Conservation (phyloP, 1,140 invertebrate genomes). For the Notospermus geniculatus region DNA sequence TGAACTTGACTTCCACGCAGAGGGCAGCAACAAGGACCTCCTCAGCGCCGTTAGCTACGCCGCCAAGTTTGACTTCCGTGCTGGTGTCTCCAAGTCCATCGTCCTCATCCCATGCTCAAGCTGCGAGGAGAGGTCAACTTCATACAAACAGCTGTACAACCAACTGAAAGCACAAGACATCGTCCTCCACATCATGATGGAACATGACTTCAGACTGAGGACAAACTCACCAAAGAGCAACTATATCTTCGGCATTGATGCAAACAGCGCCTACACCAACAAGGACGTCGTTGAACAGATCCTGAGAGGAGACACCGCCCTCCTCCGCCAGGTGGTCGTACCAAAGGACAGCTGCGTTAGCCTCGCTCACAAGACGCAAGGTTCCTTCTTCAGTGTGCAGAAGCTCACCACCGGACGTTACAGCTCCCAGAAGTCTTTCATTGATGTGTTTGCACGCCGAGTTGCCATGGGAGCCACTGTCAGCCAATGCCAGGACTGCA, state of each 20-base stretch:
- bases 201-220: constrained; percentile 29
- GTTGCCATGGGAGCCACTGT: constrained; percentile 66
- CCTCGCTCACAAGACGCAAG: constrained; percentile 78
- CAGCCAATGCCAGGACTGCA: constrained; percentile 68
- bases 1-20: constrained; percentile 32
- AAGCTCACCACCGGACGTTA: constrained; percentile 25
- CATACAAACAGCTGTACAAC: constrained; percentile 75
- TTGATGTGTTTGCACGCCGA: constrained; percentile 68
- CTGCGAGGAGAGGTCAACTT: constrained; percentile 67
- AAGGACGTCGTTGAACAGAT: constrained; percentile 65
- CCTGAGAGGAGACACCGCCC: constrained; percentile 65
- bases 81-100: constrained; percentile 80
- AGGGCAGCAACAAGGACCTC: constrained; percentile 28
- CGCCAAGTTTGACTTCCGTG: constrained; percentile 74
- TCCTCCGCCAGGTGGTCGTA: constrained; percentile 70
- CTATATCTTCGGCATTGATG: constrained; percentile 64
- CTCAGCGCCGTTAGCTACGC: constrained; percentile 75
- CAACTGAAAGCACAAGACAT: constrained; percentile 73
- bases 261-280: constrained; percentile 70
- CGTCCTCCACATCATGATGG: constrained; percentile 78
- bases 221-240: constrained; percentile 19
- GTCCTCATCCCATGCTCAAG: constrained; percentile 76
- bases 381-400: constrained; percentile 59
- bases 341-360: constrained; percentile 75
- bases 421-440: constrained; percentile 65